Evolutionary conservation across 2,797 vertebrate species (phyloP), one percentile per base, ranked within the genome.

Genomic region (Hoplostethus atlanticus): DNA sequence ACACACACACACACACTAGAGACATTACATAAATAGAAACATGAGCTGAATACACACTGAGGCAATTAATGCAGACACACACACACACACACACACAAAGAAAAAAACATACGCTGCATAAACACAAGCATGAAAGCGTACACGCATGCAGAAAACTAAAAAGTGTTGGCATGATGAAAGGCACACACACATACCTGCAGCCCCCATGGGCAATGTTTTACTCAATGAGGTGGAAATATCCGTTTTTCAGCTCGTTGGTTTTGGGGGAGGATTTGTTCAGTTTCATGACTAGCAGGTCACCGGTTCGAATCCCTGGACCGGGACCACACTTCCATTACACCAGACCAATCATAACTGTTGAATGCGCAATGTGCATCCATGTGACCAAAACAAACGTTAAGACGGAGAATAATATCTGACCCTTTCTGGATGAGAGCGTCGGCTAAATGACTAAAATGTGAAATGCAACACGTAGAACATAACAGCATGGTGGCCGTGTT

Each of bases 1-100:
- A 46, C 58, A 61, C 48, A 44, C 47, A 28, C 55, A 59, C 17
- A 21, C 16, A 13, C 53, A 68, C 40, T 34, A 34, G 34, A 34
- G 34, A 34, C 34, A 6, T 34, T 34, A 65, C 36, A 30, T 3
- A 36, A 21, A 34, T 36, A 8, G 2, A 47, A 62, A 31, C 5
- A 62, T 7, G 42, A 44, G 12, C 42, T 8, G 3, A 28, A 34
- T 34, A 34, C 34, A 34, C 34, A 34, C 6, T 6, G 6, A 34
- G 34, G 34, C 34, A 34, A 34, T 34, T 34, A 34, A 34, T 34
- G 34, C 34, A 5, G 34, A 34, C 65, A 47, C 46, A 40, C 21
- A 59, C 31, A 36, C 16, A 34, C 65, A 47, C 46, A 40, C 21
- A 59, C 31, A 36, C 16, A 13, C 53, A 68, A 34, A 34, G 34